Base-by-base conservation (phyloP, 2,113 vertebrate species). In the Coregonus clupeaformis region DNA sequence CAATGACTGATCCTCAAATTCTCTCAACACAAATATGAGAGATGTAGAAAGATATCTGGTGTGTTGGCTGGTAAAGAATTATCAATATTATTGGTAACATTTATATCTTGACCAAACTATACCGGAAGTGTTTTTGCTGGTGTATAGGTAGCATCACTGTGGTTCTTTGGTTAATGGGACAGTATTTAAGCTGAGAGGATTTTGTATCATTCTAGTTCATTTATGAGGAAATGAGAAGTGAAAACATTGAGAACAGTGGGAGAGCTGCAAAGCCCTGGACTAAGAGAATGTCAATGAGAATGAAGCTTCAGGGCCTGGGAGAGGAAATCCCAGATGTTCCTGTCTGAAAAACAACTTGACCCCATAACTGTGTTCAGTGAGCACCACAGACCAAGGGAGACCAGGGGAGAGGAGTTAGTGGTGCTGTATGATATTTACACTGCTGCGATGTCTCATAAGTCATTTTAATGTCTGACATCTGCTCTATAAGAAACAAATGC, bases 321-420 rank as follows among this genome's bases (percentile, higher is more conserved):
- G 80, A 89, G 88, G 86, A 89, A 86, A 80, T 89, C 87, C 85
- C 86, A 85, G 74, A 90, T 89, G 85, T 89, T 88, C 85, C 66
- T 80, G 80, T 89, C 85, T 84, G 84, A 85, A 79, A 89, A 88
- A 85, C 82, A 84, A 76, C 79, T 82, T 85, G 84, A 87, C 75
- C 74, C 65, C n/a, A 16, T 74, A 82, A 83, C 82, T 85, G 49
- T 52, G 4, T 52, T 52, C 16, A 52, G 16, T 18, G 76, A 79
- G 75, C 63, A 66, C 6, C 24, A 49, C n/a, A 22, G 68, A 25
- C 9, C 2, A 36, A 7, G 36, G 16, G 68, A 79, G 68, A 83
- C 77, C 76, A 79, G 80, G 64, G 45, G 42, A 75, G 77, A 78
- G 73, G 70, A 4, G 77, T 81, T 82, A 75, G 55, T 67, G 11